phyloP scores from a whole-genome alignment of 2,888 invertebrate genomes.

The Trissolcus japonicus region DNA sequence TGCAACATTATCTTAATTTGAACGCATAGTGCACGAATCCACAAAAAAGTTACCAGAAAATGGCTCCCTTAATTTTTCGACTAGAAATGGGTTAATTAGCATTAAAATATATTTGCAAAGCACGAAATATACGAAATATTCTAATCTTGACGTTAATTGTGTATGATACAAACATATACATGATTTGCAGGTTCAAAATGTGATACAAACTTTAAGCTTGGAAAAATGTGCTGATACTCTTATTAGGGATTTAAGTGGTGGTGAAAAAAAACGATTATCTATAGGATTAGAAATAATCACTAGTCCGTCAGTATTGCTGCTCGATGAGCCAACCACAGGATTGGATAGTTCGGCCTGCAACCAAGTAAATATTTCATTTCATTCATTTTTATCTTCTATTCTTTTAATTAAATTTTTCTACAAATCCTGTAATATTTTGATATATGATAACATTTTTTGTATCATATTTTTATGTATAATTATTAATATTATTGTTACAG shows the following conservation, averaged over 20 bases:
- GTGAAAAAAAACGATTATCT: conserved; percentile 80
- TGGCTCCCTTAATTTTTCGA: no score
- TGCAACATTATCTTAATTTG: no score
- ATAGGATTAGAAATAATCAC: conserved; percentile 81
- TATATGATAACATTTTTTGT: no score
- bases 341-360: conserved; percentile 83
- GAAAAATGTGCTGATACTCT: conserved; percentile 77
- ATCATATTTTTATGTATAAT: no score
- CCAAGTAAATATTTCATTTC: conserved; percentile 72
- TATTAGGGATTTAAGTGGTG: conserved; percentile 79
- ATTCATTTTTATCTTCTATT: background rate
- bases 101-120: background rate
- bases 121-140: no score
- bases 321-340: conserved; percentile 82
- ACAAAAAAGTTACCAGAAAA: no score
- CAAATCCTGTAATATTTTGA: no score
- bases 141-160: no score
- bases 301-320: conserved; percentile 80
- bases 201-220: conserved; percentile 78
- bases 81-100: no score
- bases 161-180: background rate
- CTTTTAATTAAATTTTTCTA: background rate
- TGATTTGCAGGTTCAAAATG: conserved; percentile 75
- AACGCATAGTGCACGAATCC: no score
- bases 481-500: no score